Conservation (phyloP, 2,797 vertebrate genomes). For the Nannoperca obscura region DNA sequence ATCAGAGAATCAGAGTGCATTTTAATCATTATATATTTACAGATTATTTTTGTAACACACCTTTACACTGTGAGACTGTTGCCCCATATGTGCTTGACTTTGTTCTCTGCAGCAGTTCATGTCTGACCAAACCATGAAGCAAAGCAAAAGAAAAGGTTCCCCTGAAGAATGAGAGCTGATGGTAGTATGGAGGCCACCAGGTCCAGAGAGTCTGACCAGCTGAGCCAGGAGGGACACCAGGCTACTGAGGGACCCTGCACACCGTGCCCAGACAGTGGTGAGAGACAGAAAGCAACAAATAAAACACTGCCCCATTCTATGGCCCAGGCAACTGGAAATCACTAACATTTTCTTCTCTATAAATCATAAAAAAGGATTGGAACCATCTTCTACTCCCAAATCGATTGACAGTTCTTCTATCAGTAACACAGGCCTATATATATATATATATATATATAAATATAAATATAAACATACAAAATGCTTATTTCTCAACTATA, state of each 20-base stretch:
- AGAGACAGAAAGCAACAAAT: slow-evolving; percentile 30
- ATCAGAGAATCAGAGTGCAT: background rate
- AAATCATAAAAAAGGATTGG: too few relatives aligned
- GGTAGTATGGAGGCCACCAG: slow-evolving; percentile 39
- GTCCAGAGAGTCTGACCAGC: slow-evolving; percentile 9
- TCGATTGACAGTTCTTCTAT: too few relatives aligned
- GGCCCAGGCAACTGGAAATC: background rate
- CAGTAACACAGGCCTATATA: too few relatives aligned
- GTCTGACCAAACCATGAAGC: slow-evolving; percentile 21
- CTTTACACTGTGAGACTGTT: background rate
- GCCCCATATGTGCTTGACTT: background rate
- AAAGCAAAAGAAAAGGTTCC: slow-evolving; percentile 8
- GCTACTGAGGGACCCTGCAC: slow-evolving; percentile 6
- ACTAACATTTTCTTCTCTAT: background rate
- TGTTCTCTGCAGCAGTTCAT: slow-evolving; percentile 8
- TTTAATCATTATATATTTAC: background rate
- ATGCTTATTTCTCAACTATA: background rate
- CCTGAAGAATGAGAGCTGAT: slow-evolving; percentile 36
- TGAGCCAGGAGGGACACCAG: slow-evolving; percentile 12
- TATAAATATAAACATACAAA: background rate
- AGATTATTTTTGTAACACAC: background rate
- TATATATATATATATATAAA: too few relatives aligned
- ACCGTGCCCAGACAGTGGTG: slow-evolving; percentile 44
- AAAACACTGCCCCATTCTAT: background rate
- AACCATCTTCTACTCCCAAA: too few relatives aligned